These are phyloP conservation scores for Drosophila lowei DNA, from an alignment of 1,140 invertebrate genomes.

Conservation along the genomic window DNA sequence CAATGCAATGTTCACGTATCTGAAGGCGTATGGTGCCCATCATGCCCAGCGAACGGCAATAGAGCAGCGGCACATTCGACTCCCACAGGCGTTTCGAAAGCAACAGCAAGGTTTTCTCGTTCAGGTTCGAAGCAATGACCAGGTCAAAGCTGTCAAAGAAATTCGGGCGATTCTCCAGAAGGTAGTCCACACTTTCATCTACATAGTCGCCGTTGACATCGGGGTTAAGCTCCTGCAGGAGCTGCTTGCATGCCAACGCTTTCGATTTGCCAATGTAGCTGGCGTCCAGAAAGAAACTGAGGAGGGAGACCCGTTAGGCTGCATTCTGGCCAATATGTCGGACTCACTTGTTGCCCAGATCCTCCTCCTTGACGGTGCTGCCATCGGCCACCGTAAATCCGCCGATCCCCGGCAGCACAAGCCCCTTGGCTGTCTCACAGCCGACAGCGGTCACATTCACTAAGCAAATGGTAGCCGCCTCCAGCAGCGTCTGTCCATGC, in stretches of 20 bases:
- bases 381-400: constrained; percentile 98
- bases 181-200: constrained; percentile 93
- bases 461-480: constrained; percentile 95
- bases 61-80: constrained; percentile 92
- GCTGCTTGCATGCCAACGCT: constrained; percentile 91
- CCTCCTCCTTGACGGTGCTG: constrained; percentile 92
- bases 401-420: constrained; percentile 97
- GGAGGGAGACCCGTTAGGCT: background rate
- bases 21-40: constrained; percentile 96
- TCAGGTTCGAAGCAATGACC: constrained; percentile 93
- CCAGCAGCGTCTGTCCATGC: constrained; percentile 95
- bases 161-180: constrained; percentile 92
- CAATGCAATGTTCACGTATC: constrained; percentile 94
- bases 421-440: constrained; percentile 96
- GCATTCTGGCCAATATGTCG: background rate
- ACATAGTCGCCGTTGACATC: constrained; percentile 96
- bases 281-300: constrained; percentile 93
- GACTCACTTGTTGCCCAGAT: constrained; percentile 95
- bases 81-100: constrained; percentile 94
- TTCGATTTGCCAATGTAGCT: constrained; percentile 91
- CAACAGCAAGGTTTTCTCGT: constrained; percentile 90
- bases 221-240: constrained; percentile 95
- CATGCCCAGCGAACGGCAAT: constrained; percentile 95
- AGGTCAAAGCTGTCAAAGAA: constrained; percentile 94
- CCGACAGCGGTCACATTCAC: constrained; percentile 97